Conservation (phyloP, 2,113 vertebrate genomes). For the Apteryx mantelli region DNA sequence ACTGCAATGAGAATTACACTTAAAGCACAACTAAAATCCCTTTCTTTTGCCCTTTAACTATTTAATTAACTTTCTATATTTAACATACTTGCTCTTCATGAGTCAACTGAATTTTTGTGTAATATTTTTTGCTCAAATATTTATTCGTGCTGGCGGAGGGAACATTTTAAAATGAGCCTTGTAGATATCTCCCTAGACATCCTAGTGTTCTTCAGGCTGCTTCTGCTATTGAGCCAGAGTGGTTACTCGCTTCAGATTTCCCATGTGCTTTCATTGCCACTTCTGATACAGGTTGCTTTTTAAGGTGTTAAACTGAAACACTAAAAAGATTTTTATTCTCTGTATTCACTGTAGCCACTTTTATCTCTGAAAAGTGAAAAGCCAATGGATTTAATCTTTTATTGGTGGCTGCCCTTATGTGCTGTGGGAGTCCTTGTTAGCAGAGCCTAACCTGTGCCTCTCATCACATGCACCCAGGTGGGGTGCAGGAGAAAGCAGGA, state of each 20-base stretch:
- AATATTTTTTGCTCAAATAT: conserved; percentile 33
- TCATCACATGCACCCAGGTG: neutral
- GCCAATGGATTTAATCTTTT: neutral
- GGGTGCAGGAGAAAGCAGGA: neutral
- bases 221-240: neutral
- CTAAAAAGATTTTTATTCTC: neutral
- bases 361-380: neutral
- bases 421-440: neutral
- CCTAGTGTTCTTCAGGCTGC: neutral
- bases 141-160: neutral
- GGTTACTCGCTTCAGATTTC: neutral
- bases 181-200: neutral
- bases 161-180: conserved; percentile 39
- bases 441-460: neutral
- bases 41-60: conserved; percentile 27
- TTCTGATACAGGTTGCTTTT: neutral
- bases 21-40: neutral
- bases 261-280: neutral
- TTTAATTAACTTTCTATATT: conserved; percentile 58
- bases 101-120: conserved; percentile 34
- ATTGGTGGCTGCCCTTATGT: neutral
- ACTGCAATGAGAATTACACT: neutral
- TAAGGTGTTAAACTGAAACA: neutral
- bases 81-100: neutral
- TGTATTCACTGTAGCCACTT: neutral